phyloP scores from a whole-genome alignment of 2,113 vertebrate genomes.

The Otus sunia region DNA sequence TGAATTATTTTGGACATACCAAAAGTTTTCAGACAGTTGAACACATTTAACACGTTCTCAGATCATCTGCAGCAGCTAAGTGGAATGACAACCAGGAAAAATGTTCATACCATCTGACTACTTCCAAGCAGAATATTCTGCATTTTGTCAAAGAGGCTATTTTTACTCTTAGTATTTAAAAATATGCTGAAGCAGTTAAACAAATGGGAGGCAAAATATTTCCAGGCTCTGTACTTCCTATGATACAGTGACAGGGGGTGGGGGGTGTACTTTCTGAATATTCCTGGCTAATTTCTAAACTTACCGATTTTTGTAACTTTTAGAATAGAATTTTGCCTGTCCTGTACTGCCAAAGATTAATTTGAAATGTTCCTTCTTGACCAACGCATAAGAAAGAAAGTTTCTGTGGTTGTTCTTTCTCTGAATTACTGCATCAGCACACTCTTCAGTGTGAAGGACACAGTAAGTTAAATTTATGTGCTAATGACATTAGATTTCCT shows the following conservation, averaged over 20 bases:
- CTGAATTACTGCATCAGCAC: not conserved
- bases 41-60: not conserved
- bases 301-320: not conserved
- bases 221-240: not conserved
- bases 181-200: conserved; percentile 34
- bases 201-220: conserved; percentile 6
- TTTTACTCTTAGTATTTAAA: conserved; percentile 31
- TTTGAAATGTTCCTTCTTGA: not conserved
- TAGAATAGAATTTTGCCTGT: not conserved
- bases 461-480: not conserved
- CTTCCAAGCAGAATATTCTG: conserved; percentile 16
- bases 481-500: not conserved
- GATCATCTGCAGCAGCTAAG: not conserved
- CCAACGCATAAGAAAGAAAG: not conserved
- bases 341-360: not conserved
- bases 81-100: conserved; percentile 2
- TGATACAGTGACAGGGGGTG: not conserved
- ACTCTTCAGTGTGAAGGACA: not conserved
- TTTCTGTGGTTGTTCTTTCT: not conserved
- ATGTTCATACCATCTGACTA: not conserved
- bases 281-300: not conserved
- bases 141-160: conserved; percentile 8
- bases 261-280: not conserved
- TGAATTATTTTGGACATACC: not conserved
- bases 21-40: conserved; percentile 4